A percentile compares a stretch with the other conserved stretches of the same genome.
These are phyloP conservation scores for Phymorhynchus buccinoides DNA, from an alignment of 1,140 invertebrate genomes.

Conservation along the genomic window DNA sequence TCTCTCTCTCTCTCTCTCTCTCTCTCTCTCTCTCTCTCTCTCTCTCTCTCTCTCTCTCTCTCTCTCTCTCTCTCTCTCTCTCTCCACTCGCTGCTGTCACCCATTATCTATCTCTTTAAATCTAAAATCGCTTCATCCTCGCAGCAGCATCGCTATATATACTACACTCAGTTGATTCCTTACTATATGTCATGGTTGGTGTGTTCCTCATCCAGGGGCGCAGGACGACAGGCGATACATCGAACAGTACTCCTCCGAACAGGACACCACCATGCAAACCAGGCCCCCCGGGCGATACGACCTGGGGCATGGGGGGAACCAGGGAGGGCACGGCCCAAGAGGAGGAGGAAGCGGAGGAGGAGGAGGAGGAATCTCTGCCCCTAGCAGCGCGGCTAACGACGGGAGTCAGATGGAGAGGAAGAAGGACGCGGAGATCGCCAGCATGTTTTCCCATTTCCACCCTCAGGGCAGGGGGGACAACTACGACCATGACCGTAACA, in stretches of 20 bases:
- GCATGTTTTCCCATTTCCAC: constrained; percentile 56
- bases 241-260: neutral
- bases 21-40: too few relatives aligned
- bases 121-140: too few relatives aligned
- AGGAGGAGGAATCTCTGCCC: constrained; percentile 12
- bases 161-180: too few relatives aligned
- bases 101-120: too few relatives aligned
- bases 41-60: too few relatives aligned
- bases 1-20: too few relatives aligned
- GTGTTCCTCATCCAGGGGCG: neutral
- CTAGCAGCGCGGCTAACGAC: constrained; percentile 31
- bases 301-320: constrained; percentile 37
- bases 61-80: too few relatives aligned
- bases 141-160: too few relatives aligned
- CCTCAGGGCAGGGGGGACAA: constrained; percentile 33
- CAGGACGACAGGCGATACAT: constrained; percentile 26
- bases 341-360: neutral
- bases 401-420: constrained; percentile 20
- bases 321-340: neutral
- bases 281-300: neutral
- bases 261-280: neutral
- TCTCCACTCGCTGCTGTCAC: too few relatives aligned
- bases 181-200: too few relatives aligned
- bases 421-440: constrained; percentile 55
- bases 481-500: constrained; percentile 42